Evolutionary conservation across 2,113 vertebrate genomes (phyloP).

Genomic region (Setophaga coronata): DNA sequence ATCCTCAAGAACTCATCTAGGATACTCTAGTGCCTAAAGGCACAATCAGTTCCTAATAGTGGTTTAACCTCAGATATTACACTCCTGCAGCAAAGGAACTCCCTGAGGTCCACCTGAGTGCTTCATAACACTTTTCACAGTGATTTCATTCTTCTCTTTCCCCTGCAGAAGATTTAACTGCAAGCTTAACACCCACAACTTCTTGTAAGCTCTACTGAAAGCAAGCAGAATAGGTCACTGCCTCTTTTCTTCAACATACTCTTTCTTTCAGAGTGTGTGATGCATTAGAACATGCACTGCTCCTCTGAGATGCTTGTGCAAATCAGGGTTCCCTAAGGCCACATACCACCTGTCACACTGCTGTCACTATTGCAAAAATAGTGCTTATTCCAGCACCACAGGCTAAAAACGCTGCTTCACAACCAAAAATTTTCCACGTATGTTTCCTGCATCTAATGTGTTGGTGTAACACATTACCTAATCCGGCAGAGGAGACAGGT

Average conservation of each 20-base stretch:
- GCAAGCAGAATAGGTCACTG: neutral
- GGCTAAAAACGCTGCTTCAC: neutral
- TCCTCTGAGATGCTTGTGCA: neutral
- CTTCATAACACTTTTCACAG: neutral
- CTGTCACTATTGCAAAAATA: neutral
- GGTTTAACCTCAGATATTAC: neutral
- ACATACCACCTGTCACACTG: neutral
- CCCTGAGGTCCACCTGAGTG: neutral
- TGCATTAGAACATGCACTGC: neutral
- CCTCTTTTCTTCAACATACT: neutral
- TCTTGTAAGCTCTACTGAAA: neutral
- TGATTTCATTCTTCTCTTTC: neutral
- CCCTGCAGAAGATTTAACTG: neutral
- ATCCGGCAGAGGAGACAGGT: neutral
- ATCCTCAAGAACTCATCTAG: neutral
- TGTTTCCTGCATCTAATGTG: rapidly evolving
- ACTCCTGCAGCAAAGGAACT: neutral
- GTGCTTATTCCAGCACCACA: neutral
- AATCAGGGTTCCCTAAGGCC: neutral
- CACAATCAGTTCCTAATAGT: neutral
- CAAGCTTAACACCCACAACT: neutral
- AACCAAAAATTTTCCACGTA: rapidly evolving
- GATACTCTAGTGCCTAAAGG: neutral
- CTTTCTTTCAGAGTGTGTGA: neutral
- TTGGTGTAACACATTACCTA: neutral